A percentile compares a stretch with the other conserved stretches of the same genome.
phyloP scores from a whole-genome alignment of 2,888 invertebrate genomes.

The Erebia ligea region DNA sequence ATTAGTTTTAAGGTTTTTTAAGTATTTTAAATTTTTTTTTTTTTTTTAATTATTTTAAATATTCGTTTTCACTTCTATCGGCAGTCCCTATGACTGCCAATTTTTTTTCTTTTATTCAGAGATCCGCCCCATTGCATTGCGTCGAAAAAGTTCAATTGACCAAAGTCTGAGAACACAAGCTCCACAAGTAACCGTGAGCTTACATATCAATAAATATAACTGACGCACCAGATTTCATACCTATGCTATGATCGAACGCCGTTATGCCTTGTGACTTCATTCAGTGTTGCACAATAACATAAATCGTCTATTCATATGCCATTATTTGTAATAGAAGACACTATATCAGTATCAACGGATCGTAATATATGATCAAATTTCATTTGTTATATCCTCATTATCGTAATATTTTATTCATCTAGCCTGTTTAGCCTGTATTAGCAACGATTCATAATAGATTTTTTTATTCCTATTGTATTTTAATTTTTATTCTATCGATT shows the following conservation, averaged over 20 bases:
- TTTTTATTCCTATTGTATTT: neutral
- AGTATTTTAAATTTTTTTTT: too few relatives aligned
- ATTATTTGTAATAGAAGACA: constrained; percentile 50
- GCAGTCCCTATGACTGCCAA: too few relatives aligned
- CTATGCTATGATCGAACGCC: constrained; percentile 42
- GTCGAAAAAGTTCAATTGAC: neutral
- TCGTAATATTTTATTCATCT: neutral
- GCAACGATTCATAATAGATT: neutral
- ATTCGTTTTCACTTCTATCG: too few relatives aligned
- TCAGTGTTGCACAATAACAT: constrained; percentile 51
- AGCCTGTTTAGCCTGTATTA: neutral
- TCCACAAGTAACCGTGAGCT: constrained; percentile 18
- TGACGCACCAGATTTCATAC: constrained; percentile 44
- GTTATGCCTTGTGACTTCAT: constrained; percentile 45
- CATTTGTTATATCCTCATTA: constrained; percentile 12
- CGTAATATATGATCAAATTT: constrained; percentile 9
- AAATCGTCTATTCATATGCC: constrained; percentile 52
- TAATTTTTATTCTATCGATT: neutral
- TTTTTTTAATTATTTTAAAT: too few relatives aligned
- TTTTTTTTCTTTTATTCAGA: too few relatives aligned
- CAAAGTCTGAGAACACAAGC: neutral
- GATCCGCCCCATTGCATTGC: too few relatives aligned
- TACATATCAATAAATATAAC: constrained; percentile 44
- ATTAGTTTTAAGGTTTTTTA: too few relatives aligned
- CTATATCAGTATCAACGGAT: constrained; percentile 34